phyloP scores from a whole-genome alignment of 2,797 vertebrate genomes.

The Acipenser transmontanus region DNA sequence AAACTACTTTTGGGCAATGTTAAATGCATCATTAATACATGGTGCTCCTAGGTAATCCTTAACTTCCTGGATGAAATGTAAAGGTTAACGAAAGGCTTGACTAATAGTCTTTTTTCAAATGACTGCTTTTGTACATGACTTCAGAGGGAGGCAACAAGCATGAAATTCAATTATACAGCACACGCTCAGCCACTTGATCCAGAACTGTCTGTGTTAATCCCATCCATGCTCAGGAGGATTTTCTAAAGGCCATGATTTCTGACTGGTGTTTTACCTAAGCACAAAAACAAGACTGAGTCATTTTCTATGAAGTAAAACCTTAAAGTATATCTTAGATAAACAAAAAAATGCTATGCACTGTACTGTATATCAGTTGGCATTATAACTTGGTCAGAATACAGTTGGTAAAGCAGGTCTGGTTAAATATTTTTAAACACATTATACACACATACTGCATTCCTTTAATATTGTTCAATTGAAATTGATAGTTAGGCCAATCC shows the following conservation, averaged over 20 bases:
- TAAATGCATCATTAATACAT: constrained; percentile 39
- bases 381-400: no score
- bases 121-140: constrained; percentile 87
- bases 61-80: constrained; percentile 53
- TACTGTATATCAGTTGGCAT: no score
- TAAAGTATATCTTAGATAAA: no score
- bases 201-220: constrained; percentile 73
- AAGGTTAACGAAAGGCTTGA: constrained; percentile 51
- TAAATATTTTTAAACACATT: no score
- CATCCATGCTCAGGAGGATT: constrained; percentile 47
- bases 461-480: no score
- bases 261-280: no score
- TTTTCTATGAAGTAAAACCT: no score
- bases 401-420: no score
- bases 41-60: constrained; percentile 53
- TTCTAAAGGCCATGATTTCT: constrained; percentile 19
- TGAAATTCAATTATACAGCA: constrained; percentile 89
- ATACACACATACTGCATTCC: no score
- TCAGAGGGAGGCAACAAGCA: constrained; percentile 82
- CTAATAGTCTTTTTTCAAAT: constrained; percentile 81
- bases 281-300: no score
- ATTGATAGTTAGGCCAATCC: no score
- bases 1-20: constrained; percentile 43
- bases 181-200: constrained; percentile 70
- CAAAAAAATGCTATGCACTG: no score